Evolutionary conservation across 1,140 invertebrate species (phyloP), one percentile per base, ranked within the genome.

Genomic region (Megathymus violae): DNA sequence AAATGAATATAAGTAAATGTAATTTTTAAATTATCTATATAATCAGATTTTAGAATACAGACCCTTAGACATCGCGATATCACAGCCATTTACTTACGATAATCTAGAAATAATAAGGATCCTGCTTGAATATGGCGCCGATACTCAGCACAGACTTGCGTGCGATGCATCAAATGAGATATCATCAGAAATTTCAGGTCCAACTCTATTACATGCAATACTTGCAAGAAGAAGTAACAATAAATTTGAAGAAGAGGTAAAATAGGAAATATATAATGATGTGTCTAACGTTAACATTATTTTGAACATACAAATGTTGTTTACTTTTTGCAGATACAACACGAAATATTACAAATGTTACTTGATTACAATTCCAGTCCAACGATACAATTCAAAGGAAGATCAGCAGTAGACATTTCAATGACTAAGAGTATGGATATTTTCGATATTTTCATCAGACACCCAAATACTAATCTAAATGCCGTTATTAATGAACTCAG

Each of bases 1-100:
- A n/a, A n/a, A n/a, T n/a, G n/a, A n/a, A n/a, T n/a, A n/a, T n/a
- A n/a, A n/a, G n/a, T n/a, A n/a, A n/a, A n/a, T n/a, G n/a, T 5
- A n/a, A 22, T 44, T n/a, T 44, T 22, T 17, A 9, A 16, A 43
- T n/a, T 44, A n/a, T n/a, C 11, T n/a, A n/a, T 25, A 31, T 34
- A 31, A 38, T 38, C 10, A 87, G 84, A n/a, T 67, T 17, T 52
- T 63, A 4, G 61, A 60, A 3, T 89, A 92, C 52, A 78, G 82
- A 16, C 62, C 85, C 40, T 65, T 93, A 47, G 91, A 92, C 47
- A 63, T 92, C 22, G 73, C 88, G 5, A 69, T 88, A 46, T 86
- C 86, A 10, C 69, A 80, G 19, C 77, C 69, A 15, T 77, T 86
- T 27, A 73, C 74, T 10, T 11, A 66, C 13, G 71, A 84, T 10